Conservation (phyloP, 1,140 invertebrate genomes). For the Ephestia elutella region DNA sequence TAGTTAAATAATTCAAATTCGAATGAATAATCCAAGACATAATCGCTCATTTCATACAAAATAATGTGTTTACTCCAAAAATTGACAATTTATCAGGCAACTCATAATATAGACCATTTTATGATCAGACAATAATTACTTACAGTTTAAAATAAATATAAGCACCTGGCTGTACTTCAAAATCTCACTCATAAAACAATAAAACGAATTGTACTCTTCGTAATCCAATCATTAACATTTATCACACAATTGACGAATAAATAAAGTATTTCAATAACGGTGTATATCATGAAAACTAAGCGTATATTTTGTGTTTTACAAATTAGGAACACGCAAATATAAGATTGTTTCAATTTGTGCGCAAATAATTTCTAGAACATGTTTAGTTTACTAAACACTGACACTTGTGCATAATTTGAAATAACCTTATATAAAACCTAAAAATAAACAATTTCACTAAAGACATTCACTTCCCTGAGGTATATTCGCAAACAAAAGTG, state of each 20-base stretch:
- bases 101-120: no score
- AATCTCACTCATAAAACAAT: slow-evolving; percentile 9
- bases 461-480: not conserved
- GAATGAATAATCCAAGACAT: no score
- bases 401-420: not conserved
- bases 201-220: slow-evolving; percentile 18
- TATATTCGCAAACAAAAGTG: not conserved
- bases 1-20: no score
- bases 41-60: no score
- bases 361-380: not conserved
- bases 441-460: not conserved
- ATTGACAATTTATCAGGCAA: no score
- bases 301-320: slow-evolving; percentile 13
- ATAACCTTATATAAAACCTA: not conserved
- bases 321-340: slow-evolving; percentile 9
- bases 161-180: slow-evolving; percentile 8
- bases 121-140: no score
- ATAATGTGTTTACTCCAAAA: no score
- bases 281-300: slow-evolving; percentile 10
- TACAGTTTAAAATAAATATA: not conserved
- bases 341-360: not conserved
- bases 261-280: slow-evolving; percentile 15
- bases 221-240: slow-evolving; percentile 5
- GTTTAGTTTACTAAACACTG: no score
- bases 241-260: slow-evolving; percentile 13